phyloP scores from a whole-genome alignment of 2,113 vertebrate species.

The Paramormyrops kingsleyae region DNA sequence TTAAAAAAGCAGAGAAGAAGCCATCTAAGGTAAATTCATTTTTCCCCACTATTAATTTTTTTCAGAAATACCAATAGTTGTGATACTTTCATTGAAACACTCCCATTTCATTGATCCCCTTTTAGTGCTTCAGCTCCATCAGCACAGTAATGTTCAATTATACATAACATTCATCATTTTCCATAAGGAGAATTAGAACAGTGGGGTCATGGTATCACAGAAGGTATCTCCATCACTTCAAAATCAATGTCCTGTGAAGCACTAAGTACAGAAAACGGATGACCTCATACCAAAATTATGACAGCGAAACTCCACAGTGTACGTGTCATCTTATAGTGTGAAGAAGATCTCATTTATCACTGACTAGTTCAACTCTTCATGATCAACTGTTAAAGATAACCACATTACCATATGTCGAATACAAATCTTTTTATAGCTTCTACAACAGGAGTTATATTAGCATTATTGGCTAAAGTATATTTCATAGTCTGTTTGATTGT shows the following conservation, averaged over 20 bases:
- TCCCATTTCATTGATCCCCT: slow-evolving; percentile 9
- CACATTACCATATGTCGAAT: slow-evolving; percentile 93
- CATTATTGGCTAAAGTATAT: slow-evolving; percentile 93
- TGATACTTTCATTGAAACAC: not conserved
- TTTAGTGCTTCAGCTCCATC: slow-evolving; percentile 61
- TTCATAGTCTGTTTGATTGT: slow-evolving; percentile 88
- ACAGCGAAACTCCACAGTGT: slow-evolving; percentile 74
- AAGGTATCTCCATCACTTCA: slow-evolving; percentile 85
- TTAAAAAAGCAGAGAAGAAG: not conserved
- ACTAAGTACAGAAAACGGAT: slow-evolving; percentile 74
- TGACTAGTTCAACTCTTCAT: slow-evolving; percentile 73
- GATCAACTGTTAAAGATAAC: slow-evolving; percentile 69
- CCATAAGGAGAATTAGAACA: slow-evolving; percentile 69
- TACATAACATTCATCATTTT: slow-evolving; percentile 73
- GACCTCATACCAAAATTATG: slow-evolving; percentile 79
- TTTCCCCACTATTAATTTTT: not conserved
- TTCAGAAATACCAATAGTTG: not conserved
- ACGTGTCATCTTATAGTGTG: slow-evolving; percentile 70
- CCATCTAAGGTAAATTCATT: not conserved
- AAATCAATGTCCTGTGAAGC: slow-evolving; percentile 84
- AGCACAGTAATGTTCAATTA: slow-evolving; percentile 77
- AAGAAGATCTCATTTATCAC: slow-evolving; percentile 79
- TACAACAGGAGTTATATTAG: slow-evolving; percentile 67
- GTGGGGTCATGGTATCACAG: slow-evolving; percentile 71
- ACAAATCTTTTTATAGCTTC: slow-evolving; percentile 76